These are phyloP conservation scores for Acomys russatus DNA, from an alignment of 2,797 vertebrate genomes.

Conservation along the genomic window DNA sequence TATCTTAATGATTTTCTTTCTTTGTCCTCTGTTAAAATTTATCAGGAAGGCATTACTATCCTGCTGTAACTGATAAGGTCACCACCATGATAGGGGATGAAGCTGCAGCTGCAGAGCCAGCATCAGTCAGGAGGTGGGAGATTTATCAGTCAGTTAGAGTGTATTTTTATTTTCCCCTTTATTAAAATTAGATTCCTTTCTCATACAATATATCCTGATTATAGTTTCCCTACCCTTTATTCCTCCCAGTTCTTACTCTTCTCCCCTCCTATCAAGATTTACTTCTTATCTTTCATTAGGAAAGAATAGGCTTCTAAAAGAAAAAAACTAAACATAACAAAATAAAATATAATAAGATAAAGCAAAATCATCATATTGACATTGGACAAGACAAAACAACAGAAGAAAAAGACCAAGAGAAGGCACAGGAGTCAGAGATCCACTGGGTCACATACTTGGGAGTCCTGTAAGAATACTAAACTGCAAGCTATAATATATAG, in stretches of 20 bases:
- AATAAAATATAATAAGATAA: not conserved
- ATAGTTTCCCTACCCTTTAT: too few species aligned
- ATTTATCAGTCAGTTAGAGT: not conserved
- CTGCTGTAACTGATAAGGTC: not conserved
- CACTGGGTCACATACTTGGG: not conserved
- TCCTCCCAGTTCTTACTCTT: not conserved
- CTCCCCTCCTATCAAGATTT: not conserved
- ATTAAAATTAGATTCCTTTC: not conserved
- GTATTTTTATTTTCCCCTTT: not conserved
- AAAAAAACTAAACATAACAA: not conserved
- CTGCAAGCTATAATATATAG: not conserved
- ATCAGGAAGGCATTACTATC: not conserved
- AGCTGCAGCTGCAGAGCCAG: not conserved
- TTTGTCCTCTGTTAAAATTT: not conserved
- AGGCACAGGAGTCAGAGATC: not conserved
- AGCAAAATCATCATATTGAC: not conserved
- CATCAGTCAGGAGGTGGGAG: conserved; percentile 1
- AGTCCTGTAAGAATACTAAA: not conserved
- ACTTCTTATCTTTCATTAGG: not conserved
- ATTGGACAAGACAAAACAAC: not conserved
- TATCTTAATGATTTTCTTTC: not conserved
- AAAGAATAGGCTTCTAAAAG: not conserved
- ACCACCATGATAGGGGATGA: not conserved
- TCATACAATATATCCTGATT: not conserved
- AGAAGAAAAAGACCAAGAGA: not conserved